phyloP scores from a whole-genome alignment of 2,797 vertebrate species.

The Thripadectes ignobilis region DNA sequence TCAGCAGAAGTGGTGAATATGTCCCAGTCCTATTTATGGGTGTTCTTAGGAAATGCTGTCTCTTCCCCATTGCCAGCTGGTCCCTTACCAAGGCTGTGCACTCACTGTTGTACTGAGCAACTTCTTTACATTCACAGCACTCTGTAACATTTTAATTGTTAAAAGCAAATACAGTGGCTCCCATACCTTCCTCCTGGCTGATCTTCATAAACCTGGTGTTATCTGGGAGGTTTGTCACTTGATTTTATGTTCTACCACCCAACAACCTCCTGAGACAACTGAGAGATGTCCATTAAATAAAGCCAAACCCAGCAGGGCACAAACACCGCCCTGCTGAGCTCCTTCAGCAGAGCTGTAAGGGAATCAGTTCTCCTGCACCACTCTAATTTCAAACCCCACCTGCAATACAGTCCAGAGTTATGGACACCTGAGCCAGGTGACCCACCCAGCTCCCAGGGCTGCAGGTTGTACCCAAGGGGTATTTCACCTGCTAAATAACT shows the following conservation, averaged over 20 bases:
- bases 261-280: neutral
- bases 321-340: neutral
- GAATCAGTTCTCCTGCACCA: neutral
- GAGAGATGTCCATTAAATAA: neutral
- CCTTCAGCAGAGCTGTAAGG: neutral
- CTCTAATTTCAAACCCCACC: neutral
- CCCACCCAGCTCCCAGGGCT: neutral
- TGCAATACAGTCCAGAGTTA: neutral
- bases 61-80: neutral
- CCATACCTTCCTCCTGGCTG: neutral
- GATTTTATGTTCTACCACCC: neutral
- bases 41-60: neutral
- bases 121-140: neutral
- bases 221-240: neutral
- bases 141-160: neutral
- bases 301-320: neutral
- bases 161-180: neutral
- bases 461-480: neutral
- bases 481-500: neutral
- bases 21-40: neutral
- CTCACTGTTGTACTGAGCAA: neutral
- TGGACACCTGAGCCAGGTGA: neutral
- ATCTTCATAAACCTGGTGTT: neutral
- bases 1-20: neutral
- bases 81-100: neutral